Percentiles rank a stretch among this genome's conserved stretches.
phyloP scores from a whole-genome alignment of 2,888 invertebrate genomes.

The Eupeodes latifasciatus region DNA sequence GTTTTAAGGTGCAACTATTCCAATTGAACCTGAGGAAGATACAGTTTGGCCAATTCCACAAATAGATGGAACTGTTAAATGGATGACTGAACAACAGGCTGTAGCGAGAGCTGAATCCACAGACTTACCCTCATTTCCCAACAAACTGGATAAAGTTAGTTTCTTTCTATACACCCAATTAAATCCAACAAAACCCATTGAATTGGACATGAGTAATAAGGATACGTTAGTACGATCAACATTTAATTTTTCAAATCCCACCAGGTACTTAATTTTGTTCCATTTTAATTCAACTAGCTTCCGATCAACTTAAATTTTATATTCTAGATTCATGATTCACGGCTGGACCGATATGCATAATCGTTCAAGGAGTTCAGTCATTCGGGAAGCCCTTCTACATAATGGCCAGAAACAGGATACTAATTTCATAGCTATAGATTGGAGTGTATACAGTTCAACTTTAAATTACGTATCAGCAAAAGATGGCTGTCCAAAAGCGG shows the following conservation, averaged over 20 bases:
- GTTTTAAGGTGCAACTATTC: neutral
- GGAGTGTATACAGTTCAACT: conserved; percentile 84
- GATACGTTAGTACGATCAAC: conserved; percentile 23
- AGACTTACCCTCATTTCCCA: neutral
- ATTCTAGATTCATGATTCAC: conserved; percentile 77
- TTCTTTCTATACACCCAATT: conserved; percentile 58
- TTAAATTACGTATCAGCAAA: conserved; percentile 85
- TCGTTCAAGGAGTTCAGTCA: neutral
- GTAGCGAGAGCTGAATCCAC: neutral
- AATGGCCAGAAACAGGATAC: conserved; percentile 85
- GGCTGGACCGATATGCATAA: conserved; percentile 76
- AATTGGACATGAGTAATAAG: conserved; percentile 34
- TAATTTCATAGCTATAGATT: conserved; percentile 86
- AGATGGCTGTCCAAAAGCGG: conserved; percentile 78
- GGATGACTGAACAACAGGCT: conserved; percentile 50
- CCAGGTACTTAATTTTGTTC: conserved; percentile 81
- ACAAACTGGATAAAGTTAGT: conserved; percentile 35
- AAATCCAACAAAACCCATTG: conserved; percentile 28
- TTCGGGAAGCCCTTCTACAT: conserved; percentile 84
- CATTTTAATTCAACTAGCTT: neutral
- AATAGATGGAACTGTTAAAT: conserved; percentile 36
- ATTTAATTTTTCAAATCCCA: conserved; percentile 37
- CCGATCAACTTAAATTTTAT: neutral
- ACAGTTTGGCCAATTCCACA: conserved; percentile 62
- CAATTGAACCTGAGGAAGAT: neutral